Conservation (phyloP, 2,797 vertebrate species). For the Enteromius anoplus region DNA sequence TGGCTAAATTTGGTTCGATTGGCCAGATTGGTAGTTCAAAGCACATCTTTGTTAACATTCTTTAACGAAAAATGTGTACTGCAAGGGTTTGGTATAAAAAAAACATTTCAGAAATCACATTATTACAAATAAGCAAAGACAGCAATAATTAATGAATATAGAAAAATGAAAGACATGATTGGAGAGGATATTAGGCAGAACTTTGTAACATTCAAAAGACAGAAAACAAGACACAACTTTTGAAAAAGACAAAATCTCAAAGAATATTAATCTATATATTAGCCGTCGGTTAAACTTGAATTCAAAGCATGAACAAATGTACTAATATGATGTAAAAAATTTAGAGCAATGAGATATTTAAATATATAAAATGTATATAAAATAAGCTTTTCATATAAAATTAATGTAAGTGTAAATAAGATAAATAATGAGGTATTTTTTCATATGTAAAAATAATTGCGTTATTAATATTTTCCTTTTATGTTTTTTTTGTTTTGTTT, state of each 20-base stretch:
- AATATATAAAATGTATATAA: slow-evolving; percentile 2
- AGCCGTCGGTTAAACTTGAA: slow-evolving; percentile 24
- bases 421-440: slow-evolving; percentile 35
- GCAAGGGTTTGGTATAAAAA: slow-evolving; percentile 77
- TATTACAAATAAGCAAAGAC: slow-evolving; percentile 59
- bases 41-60: slow-evolving; percentile 66
- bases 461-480: background rate
- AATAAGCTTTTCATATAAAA: slow-evolving; percentile 29
- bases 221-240: slow-evolving; percentile 67
- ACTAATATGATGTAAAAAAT: background rate
- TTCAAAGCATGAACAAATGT: slow-evolving; percentile 12
- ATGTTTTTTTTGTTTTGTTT: no score
- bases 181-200: slow-evolving; percentile 64
- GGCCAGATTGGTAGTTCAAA: slow-evolving; percentile 76
- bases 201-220: slow-evolving; percentile 71
- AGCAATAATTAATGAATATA: slow-evolving; percentile 50
- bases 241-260: slow-evolving; percentile 59
- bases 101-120: slow-evolving; percentile 65
- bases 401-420: background rate
- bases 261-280: slow-evolving; percentile 38
- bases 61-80: slow-evolving; percentile 78
- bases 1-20: slow-evolving; percentile 59
- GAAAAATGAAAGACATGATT: slow-evolving; percentile 50
- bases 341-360: background rate
- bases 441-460: background rate